These are phyloP conservation scores for Sylvilagus floridanus DNA, from an alignment of 2,797 vertebrate genomes.

Conservation along the genomic window DNA sequence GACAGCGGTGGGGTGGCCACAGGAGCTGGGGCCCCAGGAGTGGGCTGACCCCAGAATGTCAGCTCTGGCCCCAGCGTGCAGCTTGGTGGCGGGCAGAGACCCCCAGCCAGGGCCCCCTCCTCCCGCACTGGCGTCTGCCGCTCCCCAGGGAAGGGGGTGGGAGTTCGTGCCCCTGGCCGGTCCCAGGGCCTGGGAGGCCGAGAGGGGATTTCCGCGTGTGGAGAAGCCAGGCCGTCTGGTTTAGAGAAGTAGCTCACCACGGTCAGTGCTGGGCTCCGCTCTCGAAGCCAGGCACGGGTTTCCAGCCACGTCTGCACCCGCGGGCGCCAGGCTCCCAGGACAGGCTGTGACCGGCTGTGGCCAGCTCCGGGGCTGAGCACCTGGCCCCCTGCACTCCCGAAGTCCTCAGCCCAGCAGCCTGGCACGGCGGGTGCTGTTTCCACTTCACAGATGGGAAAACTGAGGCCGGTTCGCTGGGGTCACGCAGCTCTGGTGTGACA, in stretches of 20 bases:
- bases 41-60: too few relatives aligned
- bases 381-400: too few relatives aligned
- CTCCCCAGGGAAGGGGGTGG: neutral
- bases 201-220: constrained; percentile 76
- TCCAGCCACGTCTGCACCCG: neutral
- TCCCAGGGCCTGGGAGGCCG: constrained; percentile 59
- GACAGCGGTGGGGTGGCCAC: neutral
- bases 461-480: neutral
- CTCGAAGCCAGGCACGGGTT: constrained; percentile 19
- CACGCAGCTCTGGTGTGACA: neutral
- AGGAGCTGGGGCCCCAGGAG: neutral
- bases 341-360: too few relatives aligned
- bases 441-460: neutral
- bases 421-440: fast-evolving
- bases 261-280: constrained; percentile 55
- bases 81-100: neutral
- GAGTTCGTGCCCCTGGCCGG: neutral
- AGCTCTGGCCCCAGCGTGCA: neutral
- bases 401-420: too few relatives aligned
- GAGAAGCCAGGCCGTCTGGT: constrained; percentile 67
- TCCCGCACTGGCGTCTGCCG: neutral
- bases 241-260: constrained; percentile 77
- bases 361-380: neutral
- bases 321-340: neutral
- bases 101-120: fast-evolving